Evolutionary conservation across 1,140 invertebrate genomes (phyloP), one percentile per base, ranked within the genome.

Genomic region (Polypedilum vanderplanki): DNA sequence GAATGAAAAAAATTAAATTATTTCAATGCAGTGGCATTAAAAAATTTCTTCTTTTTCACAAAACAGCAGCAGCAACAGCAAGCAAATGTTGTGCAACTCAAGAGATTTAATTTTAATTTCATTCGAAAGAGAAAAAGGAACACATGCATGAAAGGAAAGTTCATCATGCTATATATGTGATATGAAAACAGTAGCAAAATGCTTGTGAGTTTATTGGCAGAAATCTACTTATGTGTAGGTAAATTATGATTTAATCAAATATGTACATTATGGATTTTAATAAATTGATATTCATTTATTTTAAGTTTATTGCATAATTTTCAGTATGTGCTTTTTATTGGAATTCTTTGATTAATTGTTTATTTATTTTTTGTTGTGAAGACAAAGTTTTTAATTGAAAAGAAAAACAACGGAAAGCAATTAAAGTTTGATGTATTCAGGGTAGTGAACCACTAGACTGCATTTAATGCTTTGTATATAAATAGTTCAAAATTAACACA

Each of bases 61-160:
- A 12, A 57, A 15, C 12, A 57, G 12, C 12, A 46, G 8, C 8
- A 46, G 15, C 12, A 57, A n/a, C 12, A 57, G 12, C n/a, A 15
- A 57, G 46, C 46, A 12, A 57, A 57, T 33, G 24, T 33, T 33
- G 15, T n/a, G 46, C 12, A n/a, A 12, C n/a, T 12, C 4, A 12
- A 57, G n/a, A 57, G 46, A 15, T 57, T 57, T 57, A 57, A 57
- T 57, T 57, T 57, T 57, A 57, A 57, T 57, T 57, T 57, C 46
- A 57, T 57, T 15, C 15, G 46, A n/a, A 57, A 46, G 12, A 12
- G n/a, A 57, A 12, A 57, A n/a, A 57, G 12, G 46, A n/a, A 57
- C 46, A n/a, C 10, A 57, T 15, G 12, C 46, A 57, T 57, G 46
- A 57, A 12, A 57, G 12, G 46, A 12, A 57, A 57, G 46, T 57